phyloP scores from a whole-genome alignment of 2,888 invertebrate species.

The Melieria crassipennis region DNA sequence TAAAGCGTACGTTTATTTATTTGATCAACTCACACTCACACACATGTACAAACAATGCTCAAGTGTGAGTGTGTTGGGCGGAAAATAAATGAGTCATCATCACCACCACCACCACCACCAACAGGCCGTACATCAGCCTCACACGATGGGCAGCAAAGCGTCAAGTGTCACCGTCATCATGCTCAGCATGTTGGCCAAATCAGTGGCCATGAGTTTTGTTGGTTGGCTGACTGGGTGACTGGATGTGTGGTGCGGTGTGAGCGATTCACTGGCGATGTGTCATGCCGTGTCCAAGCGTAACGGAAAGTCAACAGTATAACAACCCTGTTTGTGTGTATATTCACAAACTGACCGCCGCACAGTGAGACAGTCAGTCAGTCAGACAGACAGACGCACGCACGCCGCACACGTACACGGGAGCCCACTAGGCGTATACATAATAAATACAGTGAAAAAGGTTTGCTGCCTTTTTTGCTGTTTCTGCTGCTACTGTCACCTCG shows the following conservation, averaged over 20 bases:
- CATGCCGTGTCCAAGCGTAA: constrained; percentile 15
- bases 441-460: constrained; percentile 47
- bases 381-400: not conserved
- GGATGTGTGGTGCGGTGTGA: not conserved
- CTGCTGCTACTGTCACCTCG: not conserved
- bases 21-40: constrained; percentile 31
- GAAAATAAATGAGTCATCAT: constrained; percentile 38
- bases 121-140: not conserved
- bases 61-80: constrained; percentile 13
- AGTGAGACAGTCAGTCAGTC: not conserved
- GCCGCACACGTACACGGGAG: not conserved
- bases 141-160: constrained; percentile 8
- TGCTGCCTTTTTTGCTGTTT: constrained; percentile 29
- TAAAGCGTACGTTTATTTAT: constrained; percentile 27
- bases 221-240: too few relatives aligned
- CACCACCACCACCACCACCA: constrained; percentile 10
- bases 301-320: constrained; percentile 26
- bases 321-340: not conserved
- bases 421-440: constrained; percentile 20
- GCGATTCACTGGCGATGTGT: too few relatives aligned
- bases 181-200: constrained; percentile 4
- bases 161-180: constrained; percentile 21
- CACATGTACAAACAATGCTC: not conserved
- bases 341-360: not conserved
- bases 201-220: constrained; percentile 3